phyloP scores from a whole-genome alignment of 2,113 vertebrate genomes.

The Pongo pygmaeus region DNA sequence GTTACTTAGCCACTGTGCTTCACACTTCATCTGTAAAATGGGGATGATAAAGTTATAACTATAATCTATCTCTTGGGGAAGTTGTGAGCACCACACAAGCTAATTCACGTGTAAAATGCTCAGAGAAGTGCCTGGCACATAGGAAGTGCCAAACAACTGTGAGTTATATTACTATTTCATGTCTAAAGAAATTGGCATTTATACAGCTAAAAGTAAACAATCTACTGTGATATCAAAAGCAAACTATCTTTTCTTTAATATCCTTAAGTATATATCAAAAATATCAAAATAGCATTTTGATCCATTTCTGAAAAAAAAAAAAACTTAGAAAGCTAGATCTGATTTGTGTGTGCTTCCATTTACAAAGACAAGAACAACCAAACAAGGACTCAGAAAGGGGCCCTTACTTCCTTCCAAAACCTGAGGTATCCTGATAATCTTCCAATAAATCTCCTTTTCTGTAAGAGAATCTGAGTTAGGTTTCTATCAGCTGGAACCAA shows the following conservation, averaged over 20 bases:
- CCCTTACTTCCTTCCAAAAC: background rate
- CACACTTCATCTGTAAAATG: background rate
- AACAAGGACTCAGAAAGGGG: background rate
- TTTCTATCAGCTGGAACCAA: background rate
- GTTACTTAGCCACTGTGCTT: background rate
- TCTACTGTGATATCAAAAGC: background rate
- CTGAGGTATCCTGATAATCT: background rate
- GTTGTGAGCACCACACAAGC: background rate
- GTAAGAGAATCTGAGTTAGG: background rate
- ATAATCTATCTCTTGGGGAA: background rate
- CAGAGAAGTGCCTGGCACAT: background rate
- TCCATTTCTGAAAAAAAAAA: background rate
- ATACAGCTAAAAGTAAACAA: background rate
- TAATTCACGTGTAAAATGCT: background rate
- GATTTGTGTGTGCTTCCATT: background rate
- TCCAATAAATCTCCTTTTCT: background rate
- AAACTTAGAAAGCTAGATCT: background rate
- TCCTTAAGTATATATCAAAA: background rate
- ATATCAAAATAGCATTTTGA: background rate
- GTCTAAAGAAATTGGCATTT: background rate
- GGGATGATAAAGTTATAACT: background rate
- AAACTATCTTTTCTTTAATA: background rate
- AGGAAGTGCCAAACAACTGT: background rate
- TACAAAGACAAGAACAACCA: background rate
- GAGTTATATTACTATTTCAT: background rate